Evolutionary conservation across 64 coral and sea anemone species (phyloP), one percentile per base, ranked within the genome.

Genomic region (Hydrozoanthus tunicans): DNA sequence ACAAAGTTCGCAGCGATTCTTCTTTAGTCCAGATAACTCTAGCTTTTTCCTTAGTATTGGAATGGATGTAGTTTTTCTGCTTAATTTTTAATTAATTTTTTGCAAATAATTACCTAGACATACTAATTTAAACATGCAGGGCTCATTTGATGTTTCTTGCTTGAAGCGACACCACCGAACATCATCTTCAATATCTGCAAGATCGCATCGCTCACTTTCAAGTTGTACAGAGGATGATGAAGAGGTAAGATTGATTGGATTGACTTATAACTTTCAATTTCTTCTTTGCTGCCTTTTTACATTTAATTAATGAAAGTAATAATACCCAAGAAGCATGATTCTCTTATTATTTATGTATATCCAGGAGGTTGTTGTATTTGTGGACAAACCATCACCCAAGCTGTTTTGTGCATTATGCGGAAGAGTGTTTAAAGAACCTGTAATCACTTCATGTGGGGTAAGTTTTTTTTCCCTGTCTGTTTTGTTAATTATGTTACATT

Each of bases 381-480:
- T 95, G 62, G 96, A 98, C 5, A 83, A 93, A 54, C 96, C 96
- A 13, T 98, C 96, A 67, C 72, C 81, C 32, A 98, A 98, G 73
- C 64, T 98, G 71, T 98, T 93, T 77, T 98, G 96, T 86, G 81
- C 71, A 24, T 54, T 98, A 56, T 98, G 96, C 78, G 79, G 74
- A 9, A 81, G 94, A 58, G 96, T 98, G 14, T 98, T 98, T 59
- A 94, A 98, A 56, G 96, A 98, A 52, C 96, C 96, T 70, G 91
- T 98, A 5, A 98, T 98, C 55, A 94, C 96, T 10, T 98, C 96
- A 12, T 98, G 96, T 91, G 96, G 96, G 89, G 96, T 98, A 75
- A 89, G 91, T 76, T 78, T 43, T 43, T 43, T 1, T 43, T 43
- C 32, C 32, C 53, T 62, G 7, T 27, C 32, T 9, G 24, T n/a